Evolutionary conservation across 1,140 invertebrate species (phyloP).

Genomic region (Kradibia gibbosae): DNA sequence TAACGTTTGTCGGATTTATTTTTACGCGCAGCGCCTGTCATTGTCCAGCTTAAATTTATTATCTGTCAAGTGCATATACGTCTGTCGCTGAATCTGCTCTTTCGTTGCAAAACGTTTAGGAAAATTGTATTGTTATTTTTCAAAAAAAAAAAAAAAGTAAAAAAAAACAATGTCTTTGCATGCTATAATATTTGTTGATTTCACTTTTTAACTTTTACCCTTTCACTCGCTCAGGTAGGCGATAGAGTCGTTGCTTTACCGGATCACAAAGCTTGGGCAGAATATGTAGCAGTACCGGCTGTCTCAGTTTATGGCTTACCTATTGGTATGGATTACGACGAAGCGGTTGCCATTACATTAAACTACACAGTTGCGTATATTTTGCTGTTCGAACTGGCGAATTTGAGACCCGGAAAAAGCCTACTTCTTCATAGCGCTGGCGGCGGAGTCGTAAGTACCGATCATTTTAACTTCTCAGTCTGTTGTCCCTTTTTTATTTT

Average conservation of each 20-base stretch:
- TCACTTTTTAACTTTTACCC: constrained; percentile 25
- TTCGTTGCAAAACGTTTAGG: no score
- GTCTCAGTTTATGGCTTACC: constrained; percentile 87
- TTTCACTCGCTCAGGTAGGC: constrained; percentile 77
- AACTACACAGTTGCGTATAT: constrained; percentile 91
- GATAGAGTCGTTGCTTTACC: constrained; percentile 89
- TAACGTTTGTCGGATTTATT: no score
- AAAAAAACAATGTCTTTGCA: no score
- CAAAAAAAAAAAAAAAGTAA: no score
- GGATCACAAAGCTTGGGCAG: constrained; percentile 89
- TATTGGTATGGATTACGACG: constrained; percentile 82
- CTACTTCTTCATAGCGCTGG: constrained; percentile 89
- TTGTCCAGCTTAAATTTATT: no score
- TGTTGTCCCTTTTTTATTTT: no score
- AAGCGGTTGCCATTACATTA: constrained; percentile 88
- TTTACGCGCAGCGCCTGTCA: no score
- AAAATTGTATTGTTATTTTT: no score
- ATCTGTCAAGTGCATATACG: no score
- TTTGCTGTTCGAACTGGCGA: constrained; percentile 87
- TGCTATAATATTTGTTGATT: neutral
- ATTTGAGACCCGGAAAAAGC: constrained; percentile 83
- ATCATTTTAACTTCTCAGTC: no score
- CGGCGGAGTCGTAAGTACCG: constrained; percentile 87
- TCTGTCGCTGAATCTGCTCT: no score
- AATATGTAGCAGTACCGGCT: constrained; percentile 83